A percentile compares a stretch with the other conserved stretches of the same genome.
phyloP scores from a whole-genome alignment of 2,888 invertebrate genomes.

The Scaptomyza tumidula region DNA sequence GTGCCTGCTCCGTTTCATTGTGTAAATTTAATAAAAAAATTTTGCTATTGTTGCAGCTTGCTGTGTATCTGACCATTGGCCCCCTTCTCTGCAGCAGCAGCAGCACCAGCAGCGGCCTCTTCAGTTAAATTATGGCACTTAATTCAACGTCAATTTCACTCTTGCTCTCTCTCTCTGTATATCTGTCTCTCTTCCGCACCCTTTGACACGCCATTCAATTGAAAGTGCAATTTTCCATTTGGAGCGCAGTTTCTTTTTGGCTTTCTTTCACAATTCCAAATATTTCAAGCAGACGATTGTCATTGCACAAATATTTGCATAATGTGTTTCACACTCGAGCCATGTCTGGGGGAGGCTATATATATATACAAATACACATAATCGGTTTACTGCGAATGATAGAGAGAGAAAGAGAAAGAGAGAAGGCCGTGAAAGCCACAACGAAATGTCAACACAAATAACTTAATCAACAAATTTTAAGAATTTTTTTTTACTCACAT shows the following conservation, averaged over 20 bases:
- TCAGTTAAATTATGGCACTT: constrained; percentile 57
- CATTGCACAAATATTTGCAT: constrained; percentile 25
- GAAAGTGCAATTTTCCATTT: constrained; percentile 32
- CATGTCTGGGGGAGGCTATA: background rate
- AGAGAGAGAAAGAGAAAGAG: constrained; percentile 4
- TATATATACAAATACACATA: background rate
- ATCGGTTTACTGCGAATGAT: background rate
- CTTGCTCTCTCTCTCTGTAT: background rate
- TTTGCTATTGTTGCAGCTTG: constrained; percentile 58
- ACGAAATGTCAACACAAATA: constrained; percentile 61
- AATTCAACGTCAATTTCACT: constrained; percentile 44
- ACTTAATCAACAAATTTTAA: constrained; percentile 67
- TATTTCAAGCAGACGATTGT: constrained; percentile 23
- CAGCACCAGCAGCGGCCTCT: constrained; percentile 28
- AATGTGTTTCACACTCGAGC: constrained; percentile 8
- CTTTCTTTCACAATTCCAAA: constrained; percentile 32
- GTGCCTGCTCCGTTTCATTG: constrained; percentile 44
- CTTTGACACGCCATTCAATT: constrained; percentile 45
- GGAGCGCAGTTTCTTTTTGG: constrained; percentile 17
- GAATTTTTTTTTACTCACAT: constrained; percentile 20
- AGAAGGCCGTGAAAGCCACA: constrained; percentile 29
- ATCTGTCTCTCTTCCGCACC: constrained; percentile 5
- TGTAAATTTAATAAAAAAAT: constrained; percentile 71
- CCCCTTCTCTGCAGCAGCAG: constrained; percentile 28
- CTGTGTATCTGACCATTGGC: constrained; percentile 58